Base-by-base conservation (phyloP, 2,888 invertebrate species). In the Galeruca laticollis region DNA sequence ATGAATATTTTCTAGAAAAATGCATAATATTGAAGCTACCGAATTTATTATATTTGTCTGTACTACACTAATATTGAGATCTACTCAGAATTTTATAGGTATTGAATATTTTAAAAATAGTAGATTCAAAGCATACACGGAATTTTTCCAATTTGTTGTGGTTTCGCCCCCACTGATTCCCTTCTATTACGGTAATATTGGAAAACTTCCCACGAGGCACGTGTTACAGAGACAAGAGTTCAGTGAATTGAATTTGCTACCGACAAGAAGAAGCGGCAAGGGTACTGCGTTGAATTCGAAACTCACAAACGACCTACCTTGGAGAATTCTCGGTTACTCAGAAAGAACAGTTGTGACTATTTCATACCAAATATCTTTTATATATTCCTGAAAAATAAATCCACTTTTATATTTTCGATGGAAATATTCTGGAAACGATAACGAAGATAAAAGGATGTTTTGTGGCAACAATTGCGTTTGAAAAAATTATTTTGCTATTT, bases 221-320 rank as follows among this genome's bases (percentile, higher is more conserved):
- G 68, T 71, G 68, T 63, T 68, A 71, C 64, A 68, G 33, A 56
- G 68, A 68, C 68, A 62, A 40, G 68, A 71, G 68, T 57, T 71
- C 33, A 49, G 64, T 60, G 71, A 71, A 71, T 64, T 71, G 68
- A 71, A 68, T 71, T 71, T 71, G 49, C 64, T 54, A 63, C 63
- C 47, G 64, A 51, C 66, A 40, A 43, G 65, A 65, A 57, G 65
- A 40, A 56, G 43, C 62, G 37, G 51, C 37, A 35, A 18, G 64
- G 64, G 56, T 57, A 51, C 66, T 66, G 59, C 66, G 66, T 60
- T 37, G 66, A 49, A 66, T 66, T 66, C 35, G 49, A 59, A 66
- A 66, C 59, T 66, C 59, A 35, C 66, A 66, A 66, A 66, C 59
- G 66, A 66, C 37, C 59, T 59, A 59, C 66, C 59, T 35, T 35